phyloP scores from a whole-genome alignment of 1,140 invertebrate species.

The Lasioglossum albipes region DNA sequence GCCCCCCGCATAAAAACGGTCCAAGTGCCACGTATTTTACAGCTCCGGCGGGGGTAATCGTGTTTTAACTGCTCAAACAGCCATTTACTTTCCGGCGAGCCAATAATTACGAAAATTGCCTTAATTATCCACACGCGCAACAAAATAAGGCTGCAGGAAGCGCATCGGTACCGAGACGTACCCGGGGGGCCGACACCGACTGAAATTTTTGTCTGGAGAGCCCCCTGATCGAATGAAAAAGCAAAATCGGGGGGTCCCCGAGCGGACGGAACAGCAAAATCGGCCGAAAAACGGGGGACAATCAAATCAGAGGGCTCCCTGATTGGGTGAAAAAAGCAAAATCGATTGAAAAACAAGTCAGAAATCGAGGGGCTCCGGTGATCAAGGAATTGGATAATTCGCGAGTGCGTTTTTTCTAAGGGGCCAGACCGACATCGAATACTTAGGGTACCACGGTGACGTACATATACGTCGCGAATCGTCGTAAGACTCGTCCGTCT shows the following conservation, averaged over 20 bases:
- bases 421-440: background rate
- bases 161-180: background rate
- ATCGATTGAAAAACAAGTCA: background rate
- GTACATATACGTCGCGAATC: slow-evolving; percentile 22
- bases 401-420: background rate
- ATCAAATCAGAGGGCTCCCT: background rate
- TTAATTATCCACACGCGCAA: background rate
- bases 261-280: background rate
- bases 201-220: background rate
- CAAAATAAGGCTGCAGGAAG: too few species aligned
- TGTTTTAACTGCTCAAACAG: too few species aligned
- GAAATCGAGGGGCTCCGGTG: background rate
- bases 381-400: background rate
- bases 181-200: background rate
- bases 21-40: too few species aligned
- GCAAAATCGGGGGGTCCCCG: background rate
- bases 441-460: slow-evolving; percentile 18
- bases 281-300: background rate
- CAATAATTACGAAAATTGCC: background rate
- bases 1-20: too few species aligned
- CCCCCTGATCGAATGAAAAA: background rate
- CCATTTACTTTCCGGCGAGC: too few species aligned
- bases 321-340: background rate
- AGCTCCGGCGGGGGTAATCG: too few species aligned
- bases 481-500: slow-evolving; percentile 31